phyloP scores from a whole-genome alignment of 2,113 vertebrate species.

The Sialia sialis region DNA sequence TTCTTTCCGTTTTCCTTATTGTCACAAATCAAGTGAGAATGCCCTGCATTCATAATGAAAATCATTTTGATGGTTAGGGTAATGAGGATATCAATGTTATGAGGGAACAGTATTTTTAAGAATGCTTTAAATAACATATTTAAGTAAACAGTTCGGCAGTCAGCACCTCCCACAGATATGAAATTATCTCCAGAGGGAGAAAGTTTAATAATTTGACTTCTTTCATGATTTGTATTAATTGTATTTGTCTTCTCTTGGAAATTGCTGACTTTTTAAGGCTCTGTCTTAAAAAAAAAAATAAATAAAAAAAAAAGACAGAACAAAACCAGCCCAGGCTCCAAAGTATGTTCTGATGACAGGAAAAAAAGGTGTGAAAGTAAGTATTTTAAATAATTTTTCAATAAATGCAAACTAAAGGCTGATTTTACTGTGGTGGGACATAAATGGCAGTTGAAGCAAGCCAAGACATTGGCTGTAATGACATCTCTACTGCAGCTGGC shows the following conservation, averaged over 20 bases:
- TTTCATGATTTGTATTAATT: not conserved
- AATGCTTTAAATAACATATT: slow-evolving; percentile 10
- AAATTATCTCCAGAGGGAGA: not conserved
- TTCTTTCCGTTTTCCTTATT: not conserved
- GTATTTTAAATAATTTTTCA: not conserved
- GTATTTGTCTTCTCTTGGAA: not conserved
- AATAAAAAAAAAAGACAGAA: not conserved
- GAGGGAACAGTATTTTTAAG: not conserved
- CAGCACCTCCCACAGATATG: not conserved
- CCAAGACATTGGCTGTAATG: not conserved
- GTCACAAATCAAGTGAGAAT: not conserved
- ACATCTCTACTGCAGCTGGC: not conserved
- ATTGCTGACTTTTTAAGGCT: not conserved
- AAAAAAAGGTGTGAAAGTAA: not conserved
- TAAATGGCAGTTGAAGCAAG: not conserved
- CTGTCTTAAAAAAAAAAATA: not conserved
- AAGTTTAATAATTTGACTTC: slow-evolving; percentile 3
- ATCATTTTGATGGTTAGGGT: not conserved
- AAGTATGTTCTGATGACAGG: not conserved
- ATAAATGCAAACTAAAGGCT: not conserved
- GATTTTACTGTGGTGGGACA: not conserved
- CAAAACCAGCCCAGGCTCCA: not conserved
- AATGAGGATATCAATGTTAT: not conserved
- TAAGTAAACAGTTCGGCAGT: not conserved
- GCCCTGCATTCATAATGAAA: not conserved